Base-by-base conservation (phyloP, 2,113 vertebrate species). In the Podocnemis expansa region DNA sequence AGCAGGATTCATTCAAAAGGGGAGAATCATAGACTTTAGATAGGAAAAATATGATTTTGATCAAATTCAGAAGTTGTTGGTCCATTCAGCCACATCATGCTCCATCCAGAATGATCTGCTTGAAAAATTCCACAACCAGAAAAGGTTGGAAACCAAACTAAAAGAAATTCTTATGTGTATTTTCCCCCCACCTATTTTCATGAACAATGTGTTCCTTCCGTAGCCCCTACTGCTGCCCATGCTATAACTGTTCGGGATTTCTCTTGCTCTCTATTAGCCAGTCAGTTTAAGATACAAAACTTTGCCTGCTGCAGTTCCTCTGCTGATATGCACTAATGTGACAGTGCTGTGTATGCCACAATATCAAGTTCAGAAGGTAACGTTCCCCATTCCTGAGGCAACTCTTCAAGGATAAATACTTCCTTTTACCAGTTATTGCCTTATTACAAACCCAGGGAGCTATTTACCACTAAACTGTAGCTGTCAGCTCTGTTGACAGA, bases 381-480 rank as follows among this genome's bases (percentile, higher is more conserved):
- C 51, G 21, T 25, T 60, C 55, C 85, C 22, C 38, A 84, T 54
- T 41, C 91, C 54, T 38, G 49, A 85, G 79, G 85, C 87, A 85
- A 1, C 47, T 67, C 89, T 80, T 78, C 47, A 43, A 83, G 84
- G 49, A 52, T 63, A 82, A 96, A 95, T 88, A 78, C 43, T 90
- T 90, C 55, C 54, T 34, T n/a, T 87, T n/a, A 13, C 17, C 83
- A 87, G 54, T 93, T 80, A 85, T 47, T 90, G 93, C 78, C 67
- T 93, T 85, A 70, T 91, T 93, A 73, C 63, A 82, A 67, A 47
- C 83, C 78, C 63, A 10, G 45, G 90, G 85, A 81, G 85, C 56
- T 89, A 75, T 92, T 94, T 87, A 87, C 78, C 90, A 87, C 54
- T 75, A 55, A 90, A 45, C 47, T 75, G 22, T 78, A 79, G 49